A percentile compares a stretch with the other conserved stretches of the same genome.
phyloP scores from a whole-genome alignment of 2,797 vertebrate genomes.

The Aldrovandia affinis region DNA sequence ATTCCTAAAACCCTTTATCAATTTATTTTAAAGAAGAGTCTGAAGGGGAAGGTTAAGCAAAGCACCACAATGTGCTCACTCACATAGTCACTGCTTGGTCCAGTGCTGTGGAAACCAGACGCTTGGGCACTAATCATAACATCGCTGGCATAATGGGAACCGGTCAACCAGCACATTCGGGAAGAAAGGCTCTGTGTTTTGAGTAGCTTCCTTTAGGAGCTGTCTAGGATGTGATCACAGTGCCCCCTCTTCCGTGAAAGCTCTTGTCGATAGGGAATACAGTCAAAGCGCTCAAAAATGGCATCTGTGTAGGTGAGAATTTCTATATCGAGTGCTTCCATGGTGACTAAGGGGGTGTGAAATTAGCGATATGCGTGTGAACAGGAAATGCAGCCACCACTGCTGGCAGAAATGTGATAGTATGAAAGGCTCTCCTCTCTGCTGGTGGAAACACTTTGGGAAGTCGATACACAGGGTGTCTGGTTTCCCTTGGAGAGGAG shows the following conservation, averaged over 20 bases:
- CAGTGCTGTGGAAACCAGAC: neutral
- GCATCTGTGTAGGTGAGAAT: neutral
- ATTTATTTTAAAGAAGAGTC: neutral
- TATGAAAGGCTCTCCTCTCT: neutral
- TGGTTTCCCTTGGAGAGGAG: constrained; percentile 41
- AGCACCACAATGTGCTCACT: too few relatives aligned
- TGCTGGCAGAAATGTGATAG: neutral
- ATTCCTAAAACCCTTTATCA: too few relatives aligned
- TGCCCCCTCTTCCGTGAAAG: too few relatives aligned
- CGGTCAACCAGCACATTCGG: neutral
- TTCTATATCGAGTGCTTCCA: neutral
- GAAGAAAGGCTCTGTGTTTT: neutral
- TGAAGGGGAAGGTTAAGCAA: neutral
- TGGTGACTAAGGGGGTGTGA: constrained; percentile 4
- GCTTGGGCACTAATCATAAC: neutral
- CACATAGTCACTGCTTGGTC: too few relatives aligned
- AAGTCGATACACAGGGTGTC: neutral
- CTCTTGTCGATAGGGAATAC: neutral
- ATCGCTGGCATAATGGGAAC: neutral
- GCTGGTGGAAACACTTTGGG: constrained; percentile 1
- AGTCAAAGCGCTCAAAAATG: neutral
- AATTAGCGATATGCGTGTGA: constrained; percentile 8
- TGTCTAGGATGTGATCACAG: too few relatives aligned
- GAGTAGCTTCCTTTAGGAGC: neutral
- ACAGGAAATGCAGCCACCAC: constrained; percentile 23